Percentiles rank a stretch among this genome's conserved stretches.
Conservation (phyloP, 2,113 vertebrate species). For the Clarias batrachus region DNA sequence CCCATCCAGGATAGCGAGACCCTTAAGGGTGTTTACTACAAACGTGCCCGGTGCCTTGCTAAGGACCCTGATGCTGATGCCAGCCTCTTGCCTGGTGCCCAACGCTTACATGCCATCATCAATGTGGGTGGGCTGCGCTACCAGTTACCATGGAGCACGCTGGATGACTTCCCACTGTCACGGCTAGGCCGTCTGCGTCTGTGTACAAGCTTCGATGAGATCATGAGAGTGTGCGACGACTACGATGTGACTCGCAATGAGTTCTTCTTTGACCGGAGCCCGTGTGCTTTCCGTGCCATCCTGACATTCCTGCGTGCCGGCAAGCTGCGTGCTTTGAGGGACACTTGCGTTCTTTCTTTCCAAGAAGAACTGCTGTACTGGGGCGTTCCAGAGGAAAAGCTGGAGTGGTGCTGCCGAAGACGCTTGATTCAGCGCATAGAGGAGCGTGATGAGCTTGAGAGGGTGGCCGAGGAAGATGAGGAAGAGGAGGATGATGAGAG, state of each 20-base stretch:
- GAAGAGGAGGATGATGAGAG: conserved; percentile 69
- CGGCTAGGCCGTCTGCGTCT: conserved; percentile 88
- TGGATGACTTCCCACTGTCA: conserved; percentile 92
- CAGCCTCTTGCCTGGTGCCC: conserved; percentile 69
- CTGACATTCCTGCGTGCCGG: conserved; percentile 91
- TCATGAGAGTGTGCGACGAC: conserved; percentile 92
- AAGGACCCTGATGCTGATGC: conserved; percentile 51
- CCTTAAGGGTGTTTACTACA: conserved; percentile 90
- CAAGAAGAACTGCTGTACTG: conserved; percentile 96
- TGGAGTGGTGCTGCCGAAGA: conserved; percentile 94
- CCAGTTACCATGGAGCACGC: conserved; percentile 92
- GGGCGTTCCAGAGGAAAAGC: conserved; percentile 90
- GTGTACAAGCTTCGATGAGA: conserved; percentile 94
- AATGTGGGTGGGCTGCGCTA: conserved; percentile 96
- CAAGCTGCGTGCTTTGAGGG: conserved; percentile 86
- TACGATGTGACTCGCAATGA: conserved; percentile 92
- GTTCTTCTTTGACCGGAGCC: conserved; percentile 98
- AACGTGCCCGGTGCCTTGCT: conserved; percentile 79
- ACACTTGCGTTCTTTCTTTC: conserved; percentile 95
- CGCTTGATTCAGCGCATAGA: conserved; percentile 90
- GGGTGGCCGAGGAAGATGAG: conserved; percentile 80
- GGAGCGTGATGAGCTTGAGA: conserved; percentile 87
- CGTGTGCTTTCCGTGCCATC: conserved; percentile 91
- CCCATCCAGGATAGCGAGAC: conserved; percentile 80
- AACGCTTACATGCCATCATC: conserved; percentile 86